Percentiles rank a stretch among this genome's conserved stretches.
Conservation (phyloP, 2,113 vertebrate species). For the Aegotheles bennettii region DNA sequence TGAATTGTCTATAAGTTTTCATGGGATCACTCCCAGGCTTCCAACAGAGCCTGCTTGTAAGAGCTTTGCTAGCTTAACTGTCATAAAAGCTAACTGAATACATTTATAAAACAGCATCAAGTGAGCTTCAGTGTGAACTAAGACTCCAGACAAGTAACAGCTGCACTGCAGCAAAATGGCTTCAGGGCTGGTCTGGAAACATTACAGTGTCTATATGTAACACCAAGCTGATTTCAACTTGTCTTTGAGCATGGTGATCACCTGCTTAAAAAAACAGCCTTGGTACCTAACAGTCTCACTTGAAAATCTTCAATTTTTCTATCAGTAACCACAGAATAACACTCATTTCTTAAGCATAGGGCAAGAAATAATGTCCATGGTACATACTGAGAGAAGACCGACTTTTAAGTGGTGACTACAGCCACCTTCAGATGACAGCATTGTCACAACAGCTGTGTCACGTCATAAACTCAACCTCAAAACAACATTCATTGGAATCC, state of each 20-base stretch:
- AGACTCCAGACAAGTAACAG: not conserved
- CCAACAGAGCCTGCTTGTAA: not conserved
- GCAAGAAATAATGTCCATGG: not conserved
- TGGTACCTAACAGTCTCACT: not conserved
- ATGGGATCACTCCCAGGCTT: not conserved
- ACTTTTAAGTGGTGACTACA: not conserved
- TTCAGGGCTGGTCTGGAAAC: not conserved
- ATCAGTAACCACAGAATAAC: not conserved
- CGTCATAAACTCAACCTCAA: not conserved
- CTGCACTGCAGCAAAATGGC: not conserved
- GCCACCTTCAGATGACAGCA: not conserved
- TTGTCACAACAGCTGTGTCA: not conserved
- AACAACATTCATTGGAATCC: slow-evolving; percentile 6
- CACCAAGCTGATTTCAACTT: not conserved
- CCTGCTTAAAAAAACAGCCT: not conserved
- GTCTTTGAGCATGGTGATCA: not conserved
- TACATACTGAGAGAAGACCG: not conserved
- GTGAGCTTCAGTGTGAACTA: not conserved
- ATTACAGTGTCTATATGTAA: not conserved
- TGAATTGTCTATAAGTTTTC: not conserved
- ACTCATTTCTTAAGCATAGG: not conserved
- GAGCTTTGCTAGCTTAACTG: not conserved
- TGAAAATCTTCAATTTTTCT: not conserved
- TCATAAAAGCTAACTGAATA: not conserved
- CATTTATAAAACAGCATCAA: not conserved